These are phyloP conservation scores for Rhadina sibilatrix DNA, from an alignment of 2,113 vertebrate genomes.

Conservation along the genomic window DNA sequence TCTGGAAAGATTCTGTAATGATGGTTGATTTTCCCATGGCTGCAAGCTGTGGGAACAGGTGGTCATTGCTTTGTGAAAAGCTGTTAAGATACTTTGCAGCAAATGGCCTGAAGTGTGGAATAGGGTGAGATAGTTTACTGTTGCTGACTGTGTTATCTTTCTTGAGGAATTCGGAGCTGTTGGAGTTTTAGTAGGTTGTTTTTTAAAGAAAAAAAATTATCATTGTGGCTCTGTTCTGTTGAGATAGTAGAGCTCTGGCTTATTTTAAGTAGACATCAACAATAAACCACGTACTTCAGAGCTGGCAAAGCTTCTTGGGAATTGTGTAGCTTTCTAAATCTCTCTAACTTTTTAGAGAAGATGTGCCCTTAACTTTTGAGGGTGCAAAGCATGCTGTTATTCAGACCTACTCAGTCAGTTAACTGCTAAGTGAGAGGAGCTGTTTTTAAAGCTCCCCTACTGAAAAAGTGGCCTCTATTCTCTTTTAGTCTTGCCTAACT, in stretches of 20 bases:
- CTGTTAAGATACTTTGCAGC: background rate
- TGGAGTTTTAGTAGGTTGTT: background rate
- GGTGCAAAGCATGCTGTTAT: background rate
- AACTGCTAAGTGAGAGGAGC: background rate
- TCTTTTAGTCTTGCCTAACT: background rate
- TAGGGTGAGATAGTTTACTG: background rate
- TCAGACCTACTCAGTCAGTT: background rate
- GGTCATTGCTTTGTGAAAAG: constrained; percentile 4
- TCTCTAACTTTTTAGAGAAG: background rate
- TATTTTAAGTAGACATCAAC: constrained; percentile 5
- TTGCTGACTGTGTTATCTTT: constrained; percentile 28
- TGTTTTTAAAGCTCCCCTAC: background rate
- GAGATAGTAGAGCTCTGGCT: constrained; percentile 4
- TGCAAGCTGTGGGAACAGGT: constrained; percentile 41
- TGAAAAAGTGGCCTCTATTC: background rate
- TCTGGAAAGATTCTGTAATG: background rate
- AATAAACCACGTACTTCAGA: background rate
- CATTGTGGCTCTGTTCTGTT: background rate
- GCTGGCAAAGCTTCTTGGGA: background rate
- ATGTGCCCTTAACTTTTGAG: background rate
- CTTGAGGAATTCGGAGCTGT: background rate
- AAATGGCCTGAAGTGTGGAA: background rate
- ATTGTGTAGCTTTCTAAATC: background rate
- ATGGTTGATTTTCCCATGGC: background rate
- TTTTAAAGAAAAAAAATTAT: background rate